These are phyloP conservation scores for Chionoecetes opilio DNA, from an alignment of 1,140 invertebrate genomes.

Conservation along the genomic window DNA sequence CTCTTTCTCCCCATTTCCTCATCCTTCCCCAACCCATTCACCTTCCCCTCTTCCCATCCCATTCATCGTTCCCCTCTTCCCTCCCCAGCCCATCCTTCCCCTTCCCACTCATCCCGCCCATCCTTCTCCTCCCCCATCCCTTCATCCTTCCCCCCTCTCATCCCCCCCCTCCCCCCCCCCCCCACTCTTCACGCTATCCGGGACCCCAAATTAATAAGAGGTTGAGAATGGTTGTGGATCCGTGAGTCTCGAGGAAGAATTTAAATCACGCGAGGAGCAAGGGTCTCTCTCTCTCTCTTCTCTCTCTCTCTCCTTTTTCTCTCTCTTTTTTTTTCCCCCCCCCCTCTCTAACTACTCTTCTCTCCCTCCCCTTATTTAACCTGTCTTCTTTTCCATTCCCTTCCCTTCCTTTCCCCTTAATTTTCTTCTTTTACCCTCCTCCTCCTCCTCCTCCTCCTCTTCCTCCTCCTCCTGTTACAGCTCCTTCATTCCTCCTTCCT, in stretches of 20 bases:
- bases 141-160: background rate
- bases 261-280: constrained; percentile 11
- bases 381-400: background rate
- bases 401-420: background rate
- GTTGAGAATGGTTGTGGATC: constrained; percentile 54
- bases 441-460: constrained; percentile 10
- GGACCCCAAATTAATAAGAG: constrained; percentile 64
- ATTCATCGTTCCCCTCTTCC: background rate
- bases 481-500: background rate
- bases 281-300: too few species aligned
- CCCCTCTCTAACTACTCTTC: background rate
- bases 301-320: background rate
- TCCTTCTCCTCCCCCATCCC: background rate
- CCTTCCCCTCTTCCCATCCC: background rate
- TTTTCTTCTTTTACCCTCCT: background rate
- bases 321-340: too few species aligned
- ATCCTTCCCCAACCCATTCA: background rate
- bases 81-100: background rate
- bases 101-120: too few species aligned
- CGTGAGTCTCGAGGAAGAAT: constrained; percentile 43
- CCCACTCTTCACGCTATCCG: constrained; percentile 42
- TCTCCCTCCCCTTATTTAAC: background rate
- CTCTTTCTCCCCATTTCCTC: background rate
- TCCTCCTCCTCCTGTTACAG: background rate
- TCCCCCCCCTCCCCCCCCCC: background rate